Conservation (phyloP, 2,113 vertebrate genomes). For the Sminthopsis crassicaudata region DNA sequence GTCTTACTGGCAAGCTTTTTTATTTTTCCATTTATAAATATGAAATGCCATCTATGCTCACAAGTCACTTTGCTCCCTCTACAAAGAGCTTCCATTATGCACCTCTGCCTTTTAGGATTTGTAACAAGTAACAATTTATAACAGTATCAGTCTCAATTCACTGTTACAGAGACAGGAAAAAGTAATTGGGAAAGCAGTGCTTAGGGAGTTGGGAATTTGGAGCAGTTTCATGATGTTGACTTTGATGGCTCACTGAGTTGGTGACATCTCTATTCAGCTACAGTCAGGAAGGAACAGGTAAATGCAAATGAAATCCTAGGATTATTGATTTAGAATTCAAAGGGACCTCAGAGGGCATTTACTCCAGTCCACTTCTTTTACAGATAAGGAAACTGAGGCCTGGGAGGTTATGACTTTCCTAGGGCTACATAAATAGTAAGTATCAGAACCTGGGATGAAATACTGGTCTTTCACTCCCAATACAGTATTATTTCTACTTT, state of each 20-base stretch:
- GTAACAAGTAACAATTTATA: not conserved
- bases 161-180: not conserved
- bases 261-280: not conserved
- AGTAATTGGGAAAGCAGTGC: not conserved
- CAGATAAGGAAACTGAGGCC: constrained; percentile 33
- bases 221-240: not conserved
- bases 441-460: not conserved
- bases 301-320: not conserved
- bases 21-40: constrained; percentile 34
- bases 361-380: not conserved
- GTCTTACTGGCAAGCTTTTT: not conserved
- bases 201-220: not conserved
- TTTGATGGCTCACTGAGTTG: not conserved
- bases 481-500: not conserved
- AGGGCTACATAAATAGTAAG: constrained; percentile 21
- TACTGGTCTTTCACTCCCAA: not conserved
- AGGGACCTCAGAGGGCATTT: not conserved
- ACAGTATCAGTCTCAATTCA: constrained; percentile 4
- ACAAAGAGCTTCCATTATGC: not conserved
- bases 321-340: not conserved
- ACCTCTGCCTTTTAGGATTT: not conserved
- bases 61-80: not conserved
- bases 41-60: not conserved
- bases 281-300: not conserved
- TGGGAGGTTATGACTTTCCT: constrained; percentile 11